phyloP scores from a whole-genome alignment of 2,797 vertebrate genomes.

The Dipus sagitta region DNA sequence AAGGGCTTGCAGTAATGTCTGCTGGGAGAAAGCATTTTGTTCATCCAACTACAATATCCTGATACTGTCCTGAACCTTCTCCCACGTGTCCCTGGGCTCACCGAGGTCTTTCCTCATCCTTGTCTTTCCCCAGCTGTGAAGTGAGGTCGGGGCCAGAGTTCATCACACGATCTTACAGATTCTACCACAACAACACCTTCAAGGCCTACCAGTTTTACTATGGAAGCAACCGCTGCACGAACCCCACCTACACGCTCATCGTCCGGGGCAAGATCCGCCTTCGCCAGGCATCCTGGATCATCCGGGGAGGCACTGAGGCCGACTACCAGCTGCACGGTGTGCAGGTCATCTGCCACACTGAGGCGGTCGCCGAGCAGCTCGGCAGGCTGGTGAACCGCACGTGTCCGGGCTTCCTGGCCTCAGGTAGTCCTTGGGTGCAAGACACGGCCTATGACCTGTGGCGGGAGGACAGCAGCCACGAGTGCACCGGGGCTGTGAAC shows the following conservation, averaged over 20 bases:
- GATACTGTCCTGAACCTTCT: too few relatives aligned
- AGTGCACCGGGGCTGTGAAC: slow-evolving; percentile 94
- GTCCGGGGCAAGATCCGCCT: slow-evolving; percentile 93
- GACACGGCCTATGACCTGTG: slow-evolving; percentile 91
- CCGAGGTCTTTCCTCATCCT: background rate
- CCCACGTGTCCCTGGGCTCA: background rate
- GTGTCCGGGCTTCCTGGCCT: slow-evolving; percentile 90
- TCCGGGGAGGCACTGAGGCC: slow-evolving; percentile 95
- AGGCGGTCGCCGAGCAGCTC: slow-evolving; percentile 90
- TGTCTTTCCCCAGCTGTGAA: slow-evolving; percentile 92
- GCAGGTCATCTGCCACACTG: slow-evolving; percentile 93
- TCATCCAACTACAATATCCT: background rate
- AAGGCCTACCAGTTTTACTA: slow-evolving; percentile 98
- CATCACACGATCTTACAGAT: slow-evolving; percentile 96
- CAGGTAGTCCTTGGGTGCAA: slow-evolving; percentile 89
- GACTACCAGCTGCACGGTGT: slow-evolving; percentile 95
- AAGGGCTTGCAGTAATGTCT: background rate
- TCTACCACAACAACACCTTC: slow-evolving; percentile 96
- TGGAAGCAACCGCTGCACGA: slow-evolving; percentile 95
- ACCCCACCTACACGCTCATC: slow-evolving; percentile 94
- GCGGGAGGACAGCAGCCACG: slow-evolving; percentile 92
- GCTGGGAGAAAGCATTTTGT: background rate
- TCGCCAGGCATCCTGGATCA: slow-evolving; percentile 98
- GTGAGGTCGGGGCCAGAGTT: slow-evolving; percentile 97
- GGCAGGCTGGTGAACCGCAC: slow-evolving; percentile 91